Conservation (phyloP, 2,113 vertebrate species). For the Menidia beryllina region DNA sequence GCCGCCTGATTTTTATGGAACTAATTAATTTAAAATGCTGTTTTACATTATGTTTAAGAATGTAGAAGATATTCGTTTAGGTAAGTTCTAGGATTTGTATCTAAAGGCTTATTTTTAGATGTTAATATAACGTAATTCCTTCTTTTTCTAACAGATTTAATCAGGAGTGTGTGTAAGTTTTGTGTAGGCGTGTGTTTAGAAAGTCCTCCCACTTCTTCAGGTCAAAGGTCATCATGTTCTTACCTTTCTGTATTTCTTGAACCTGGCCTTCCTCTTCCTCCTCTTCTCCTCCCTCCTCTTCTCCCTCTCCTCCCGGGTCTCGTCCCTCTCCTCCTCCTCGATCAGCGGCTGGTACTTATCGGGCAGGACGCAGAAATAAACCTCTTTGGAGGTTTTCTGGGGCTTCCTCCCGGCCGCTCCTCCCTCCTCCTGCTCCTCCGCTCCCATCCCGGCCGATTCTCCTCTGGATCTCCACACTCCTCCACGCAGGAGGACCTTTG, state of each 20-base stretch:
- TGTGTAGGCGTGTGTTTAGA: background rate
- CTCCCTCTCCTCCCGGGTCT: constrained; percentile 32
- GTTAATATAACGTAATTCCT: no score
- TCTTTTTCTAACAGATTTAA: no score
- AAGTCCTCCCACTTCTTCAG: background rate
- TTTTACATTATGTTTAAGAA: no score
- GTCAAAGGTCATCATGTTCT: constrained; percentile 24
- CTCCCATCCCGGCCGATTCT: constrained; percentile 38
- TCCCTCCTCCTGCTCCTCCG: constrained; percentile 19
- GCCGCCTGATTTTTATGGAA: no score
- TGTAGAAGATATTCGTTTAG: no score
- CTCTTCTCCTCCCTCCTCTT: constrained; percentile 40
- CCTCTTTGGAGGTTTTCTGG: constrained; percentile 72
- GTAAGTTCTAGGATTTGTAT: no score
- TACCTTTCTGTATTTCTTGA: constrained; percentile 81
- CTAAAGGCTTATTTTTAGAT: no score
- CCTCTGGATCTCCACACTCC: constrained; percentile 12
- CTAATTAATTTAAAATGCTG: no score
- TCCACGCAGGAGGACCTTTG: constrained; percentile 83
- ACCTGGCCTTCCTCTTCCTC: constrained; percentile 62
- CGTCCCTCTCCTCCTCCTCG: constrained; percentile 66
- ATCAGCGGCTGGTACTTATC: constrained; percentile 80
- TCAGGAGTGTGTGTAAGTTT: no score
- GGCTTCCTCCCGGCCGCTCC: constrained; percentile 1
- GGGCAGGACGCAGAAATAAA: constrained; percentile 77